Conservation (phyloP, 2,113 vertebrate species). For the Penelope pileata region DNA sequence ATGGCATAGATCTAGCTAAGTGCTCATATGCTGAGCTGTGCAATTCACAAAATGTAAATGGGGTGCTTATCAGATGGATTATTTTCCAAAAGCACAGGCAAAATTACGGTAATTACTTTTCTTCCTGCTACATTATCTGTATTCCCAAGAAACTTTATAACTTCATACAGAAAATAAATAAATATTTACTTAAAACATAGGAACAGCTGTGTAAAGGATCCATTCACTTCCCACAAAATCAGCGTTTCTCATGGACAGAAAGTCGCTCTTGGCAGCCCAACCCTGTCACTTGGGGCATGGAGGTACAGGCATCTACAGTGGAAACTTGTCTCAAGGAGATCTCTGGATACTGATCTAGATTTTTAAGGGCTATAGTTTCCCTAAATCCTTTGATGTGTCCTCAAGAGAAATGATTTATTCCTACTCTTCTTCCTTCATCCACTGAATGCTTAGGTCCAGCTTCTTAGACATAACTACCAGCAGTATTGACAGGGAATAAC, state of each 20-base stretch:
- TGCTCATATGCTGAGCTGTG: slow-evolving; percentile 13
- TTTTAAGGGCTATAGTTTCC: neutral
- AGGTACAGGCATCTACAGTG: neutral
- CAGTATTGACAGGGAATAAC: slow-evolving; percentile 11
- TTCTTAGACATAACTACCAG: neutral
- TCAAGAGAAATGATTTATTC: slow-evolving; percentile 14
- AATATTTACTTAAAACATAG: slow-evolving; percentile 59
- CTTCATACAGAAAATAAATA: slow-evolving; percentile 55
- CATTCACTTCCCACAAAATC: neutral
- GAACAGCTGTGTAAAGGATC: slow-evolving; percentile 44
- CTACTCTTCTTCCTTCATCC: neutral
- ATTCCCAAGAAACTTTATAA: slow-evolving; percentile 61
- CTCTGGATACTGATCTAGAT: neutral
- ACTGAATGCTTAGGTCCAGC: neutral
- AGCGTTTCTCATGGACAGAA: slow-evolving; percentile 1
- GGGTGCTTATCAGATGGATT: slow-evolving; percentile 52
- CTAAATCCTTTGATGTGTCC: neutral
- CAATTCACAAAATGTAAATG: slow-evolving; percentile 53
- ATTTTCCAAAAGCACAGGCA: slow-evolving; percentile 54
- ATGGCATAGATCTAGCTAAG: neutral
- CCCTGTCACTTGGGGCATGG: accelerated
- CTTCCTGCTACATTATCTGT: slow-evolving; percentile 53
- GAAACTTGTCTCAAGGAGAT: neutral
- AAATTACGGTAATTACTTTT: slow-evolving; percentile 66
- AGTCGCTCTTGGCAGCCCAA: neutral